Percentiles rank a stretch among this genome's conserved stretches.
phyloP scores from a whole-genome alignment of 92 coral and sea anemone genomes.

The Blastomussa wellsi region DNA sequence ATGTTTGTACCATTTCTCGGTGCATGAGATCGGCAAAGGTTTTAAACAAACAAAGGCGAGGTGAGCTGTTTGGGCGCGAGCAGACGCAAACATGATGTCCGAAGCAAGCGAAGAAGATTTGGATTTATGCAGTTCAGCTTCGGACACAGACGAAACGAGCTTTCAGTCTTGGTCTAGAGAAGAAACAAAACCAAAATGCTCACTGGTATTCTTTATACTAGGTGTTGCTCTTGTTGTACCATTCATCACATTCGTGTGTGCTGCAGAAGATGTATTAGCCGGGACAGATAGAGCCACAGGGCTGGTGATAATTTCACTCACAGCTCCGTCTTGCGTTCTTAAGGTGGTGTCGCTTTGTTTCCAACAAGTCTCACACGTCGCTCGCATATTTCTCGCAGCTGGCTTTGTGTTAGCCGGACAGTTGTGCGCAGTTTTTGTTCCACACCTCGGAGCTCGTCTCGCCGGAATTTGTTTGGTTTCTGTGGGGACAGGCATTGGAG shows the following conservation, averaged over 20 bases:
- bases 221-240: slow-evolving; percentile 66
- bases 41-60: neutral
- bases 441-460: slow-evolving; percentile 48
- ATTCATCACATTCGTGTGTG: slow-evolving; percentile 66
- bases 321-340: slow-evolving; percentile 73
- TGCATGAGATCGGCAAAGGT: slow-evolving; percentile 1
- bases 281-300: slow-evolving; percentile 73
- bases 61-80: neutral
- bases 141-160: slow-evolving; percentile 22
- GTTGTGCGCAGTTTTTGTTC: slow-evolving; percentile 56
- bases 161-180: neutral
- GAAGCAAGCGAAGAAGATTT: slow-evolving; percentile 33
- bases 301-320: slow-evolving; percentile 56
- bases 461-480: slow-evolving; percentile 75
- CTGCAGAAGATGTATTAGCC: slow-evolving; percentile 71
- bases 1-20: neutral
- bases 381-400: slow-evolving; percentile 47
- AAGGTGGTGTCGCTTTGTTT: slow-evolving; percentile 61
- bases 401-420: slow-evolving; percentile 58
- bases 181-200: slow-evolving; percentile 20
- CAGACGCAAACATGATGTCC: slow-evolving; percentile 30
- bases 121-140: slow-evolving; percentile 23
- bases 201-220: slow-evolving; percentile 50
- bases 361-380: slow-evolving; percentile 41
- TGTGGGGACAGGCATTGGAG: slow-evolving; percentile 71